Conservation (phyloP, 2,888 invertebrate genomes). For the Harpagoxenus sublaevis region DNA sequence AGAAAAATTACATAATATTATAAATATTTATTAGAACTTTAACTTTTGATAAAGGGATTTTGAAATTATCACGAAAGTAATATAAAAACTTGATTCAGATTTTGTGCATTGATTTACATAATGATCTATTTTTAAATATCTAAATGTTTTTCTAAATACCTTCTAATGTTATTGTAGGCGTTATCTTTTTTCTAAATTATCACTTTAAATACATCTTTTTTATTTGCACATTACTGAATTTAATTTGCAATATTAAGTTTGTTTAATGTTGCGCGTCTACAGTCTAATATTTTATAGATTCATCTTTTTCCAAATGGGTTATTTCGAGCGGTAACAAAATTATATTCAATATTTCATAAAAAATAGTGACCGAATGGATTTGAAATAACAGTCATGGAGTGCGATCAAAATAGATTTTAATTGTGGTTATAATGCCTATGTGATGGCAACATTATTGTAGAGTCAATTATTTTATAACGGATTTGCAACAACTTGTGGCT, state of each 20-base stretch:
- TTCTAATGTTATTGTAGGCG: not conserved
- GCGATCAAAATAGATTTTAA: constrained; percentile 69
- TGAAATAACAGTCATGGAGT: constrained; percentile 41
- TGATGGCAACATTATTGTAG: constrained; percentile 61
- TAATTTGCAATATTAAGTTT: not conserved
- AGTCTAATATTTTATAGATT: not conserved
- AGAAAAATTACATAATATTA: not conserved
- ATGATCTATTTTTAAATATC: not conserved
- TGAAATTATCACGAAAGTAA: not conserved
- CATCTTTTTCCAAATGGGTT: constrained; percentile 28
- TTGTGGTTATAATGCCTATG: constrained; percentile 56
- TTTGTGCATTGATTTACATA: not conserved
- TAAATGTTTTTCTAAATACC: not conserved
- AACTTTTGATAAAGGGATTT: not conserved
- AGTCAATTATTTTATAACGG: constrained; percentile 63
- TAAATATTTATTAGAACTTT: not conserved
- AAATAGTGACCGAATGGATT: constrained; percentile 40
- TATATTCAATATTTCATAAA: constrained; percentile 32
- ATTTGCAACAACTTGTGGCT: constrained; percentile 64
- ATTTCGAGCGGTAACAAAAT: constrained; percentile 18
- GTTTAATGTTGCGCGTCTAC: not conserved
- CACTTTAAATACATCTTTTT: not conserved
- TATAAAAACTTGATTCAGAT: not conserved
- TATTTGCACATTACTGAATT: constrained; percentile 8
- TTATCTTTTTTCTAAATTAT: not conserved